Evolutionary conservation across 2,113 vertebrate genomes (phyloP).

Genomic region (Cygnus atratus): DNA sequence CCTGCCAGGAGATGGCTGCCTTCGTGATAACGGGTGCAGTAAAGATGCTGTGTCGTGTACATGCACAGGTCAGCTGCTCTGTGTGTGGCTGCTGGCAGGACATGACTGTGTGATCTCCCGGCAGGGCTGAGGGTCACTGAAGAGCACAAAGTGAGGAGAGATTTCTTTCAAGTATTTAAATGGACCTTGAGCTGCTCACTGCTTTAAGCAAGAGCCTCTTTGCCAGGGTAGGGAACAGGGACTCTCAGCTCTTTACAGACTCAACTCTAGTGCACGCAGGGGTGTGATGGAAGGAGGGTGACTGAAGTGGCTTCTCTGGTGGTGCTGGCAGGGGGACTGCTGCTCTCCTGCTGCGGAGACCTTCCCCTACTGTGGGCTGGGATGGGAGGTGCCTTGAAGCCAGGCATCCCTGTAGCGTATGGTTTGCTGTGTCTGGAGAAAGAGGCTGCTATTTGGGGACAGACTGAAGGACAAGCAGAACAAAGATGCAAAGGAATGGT

Average conservation of each 20-base stretch:
- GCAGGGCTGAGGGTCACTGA: not conserved
- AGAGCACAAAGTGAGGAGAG: not conserved
- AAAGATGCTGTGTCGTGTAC: not conserved
- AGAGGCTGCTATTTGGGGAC: rapidly evolving
- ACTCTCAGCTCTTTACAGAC: not conserved
- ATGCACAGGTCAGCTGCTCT: not conserved
- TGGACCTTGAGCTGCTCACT: not conserved
- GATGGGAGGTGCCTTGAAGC: not conserved
- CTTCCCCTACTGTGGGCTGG: not conserved
- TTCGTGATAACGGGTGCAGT: rapidly evolving
- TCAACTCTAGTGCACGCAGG: not conserved
- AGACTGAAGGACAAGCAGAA: not conserved
- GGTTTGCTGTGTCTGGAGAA: not conserved
- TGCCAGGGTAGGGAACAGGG: not conserved
- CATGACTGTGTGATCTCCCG: not conserved
- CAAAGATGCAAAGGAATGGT: not conserved
- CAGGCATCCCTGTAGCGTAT: not conserved
- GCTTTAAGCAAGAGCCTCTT: not conserved
- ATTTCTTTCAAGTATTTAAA: not conserved
- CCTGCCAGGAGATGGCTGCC: not conserved
- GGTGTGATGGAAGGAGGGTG: not conserved
- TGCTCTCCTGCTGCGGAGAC: not conserved
- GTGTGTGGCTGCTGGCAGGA: not conserved
- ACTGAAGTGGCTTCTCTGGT: not conserved
- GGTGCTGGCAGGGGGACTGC: not conserved